Evolutionary conservation across 30 jellyfish, hydroid and myxozoan genomes (phyloP).

Genomic region (Clytia hemisphaerica): DNA sequence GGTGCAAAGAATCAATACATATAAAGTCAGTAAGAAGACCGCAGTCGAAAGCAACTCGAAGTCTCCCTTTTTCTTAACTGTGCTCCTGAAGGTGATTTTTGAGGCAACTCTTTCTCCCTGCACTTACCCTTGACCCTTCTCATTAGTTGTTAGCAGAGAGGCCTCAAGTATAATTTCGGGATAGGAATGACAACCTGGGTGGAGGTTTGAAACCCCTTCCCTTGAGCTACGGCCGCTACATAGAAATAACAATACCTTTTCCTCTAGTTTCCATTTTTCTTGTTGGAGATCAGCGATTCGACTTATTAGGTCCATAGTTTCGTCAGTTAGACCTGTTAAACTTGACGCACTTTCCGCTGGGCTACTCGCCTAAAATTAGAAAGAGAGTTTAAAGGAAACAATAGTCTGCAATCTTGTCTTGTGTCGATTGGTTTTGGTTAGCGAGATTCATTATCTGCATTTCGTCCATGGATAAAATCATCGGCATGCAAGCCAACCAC

Average conservation of each 20-base stretch:
- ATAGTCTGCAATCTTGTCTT: constrained; percentile 1
- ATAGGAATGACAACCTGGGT: background rate
- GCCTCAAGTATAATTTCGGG: background rate
- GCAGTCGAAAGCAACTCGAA: too few relatives aligned
- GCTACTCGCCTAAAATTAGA: constrained; percentile 11
- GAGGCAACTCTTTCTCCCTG: background rate
- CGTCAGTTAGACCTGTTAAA: constrained; percentile 44
- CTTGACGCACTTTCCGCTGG: constrained; percentile 21
- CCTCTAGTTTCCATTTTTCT: constrained; percentile 83
- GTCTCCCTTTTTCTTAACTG: too few relatives aligned
- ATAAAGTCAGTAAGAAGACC: too few relatives aligned
- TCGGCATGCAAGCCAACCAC: background rate
- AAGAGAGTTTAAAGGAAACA: background rate
- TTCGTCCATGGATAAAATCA: background rate
- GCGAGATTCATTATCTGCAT: background rate
- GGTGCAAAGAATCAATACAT: too few relatives aligned
- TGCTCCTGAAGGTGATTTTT: too few relatives aligned
- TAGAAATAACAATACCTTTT: constrained; percentile 41
- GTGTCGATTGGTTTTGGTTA: background rate
- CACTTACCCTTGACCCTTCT: background rate
- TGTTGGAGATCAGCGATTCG: constrained; percentile 85
- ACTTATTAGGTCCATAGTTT: constrained; percentile 74
- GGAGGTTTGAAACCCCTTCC: too few relatives aligned
- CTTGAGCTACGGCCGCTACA: background rate
- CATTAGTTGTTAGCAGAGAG: background rate